Evolutionary conservation across 2,888 invertebrate species (phyloP).

Genomic region (Caenorhabditis zanzibari): DNA sequence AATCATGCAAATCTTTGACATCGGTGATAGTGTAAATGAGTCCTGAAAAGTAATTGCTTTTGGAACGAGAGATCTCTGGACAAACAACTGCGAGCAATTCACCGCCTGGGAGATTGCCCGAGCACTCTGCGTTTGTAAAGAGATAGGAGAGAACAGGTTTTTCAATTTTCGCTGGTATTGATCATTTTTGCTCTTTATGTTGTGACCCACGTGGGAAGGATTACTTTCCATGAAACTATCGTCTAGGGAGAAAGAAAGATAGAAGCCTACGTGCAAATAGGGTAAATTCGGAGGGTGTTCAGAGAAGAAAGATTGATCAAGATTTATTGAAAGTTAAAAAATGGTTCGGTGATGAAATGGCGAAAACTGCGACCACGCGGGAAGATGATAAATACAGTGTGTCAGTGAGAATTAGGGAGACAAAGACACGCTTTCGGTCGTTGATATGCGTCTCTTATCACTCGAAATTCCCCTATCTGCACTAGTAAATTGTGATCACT

Average conservation of each 20-base stretch:
- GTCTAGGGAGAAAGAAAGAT: constrained; percentile 32
- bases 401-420: constrained; percentile 40
- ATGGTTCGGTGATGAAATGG: constrained; percentile 39
- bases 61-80: constrained; percentile 8
- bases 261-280: constrained; percentile 45
- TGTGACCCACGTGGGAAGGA: constrained; percentile 39
- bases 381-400: constrained; percentile 20
- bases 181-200: constrained; percentile 27
- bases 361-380: constrained; percentile 41
- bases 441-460: constrained; percentile 41
- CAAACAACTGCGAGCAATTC: constrained; percentile 27
- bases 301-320: constrained; percentile 30
- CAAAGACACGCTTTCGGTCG: constrained; percentile 31
- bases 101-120: constrained; percentile 9
- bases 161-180: constrained; percentile 6
- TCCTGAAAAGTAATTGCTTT: constrained; percentile 86
- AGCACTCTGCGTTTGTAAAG: constrained; percentile 5
- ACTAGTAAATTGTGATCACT: constrained; percentile 49
- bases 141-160: constrained; percentile 21
- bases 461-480: constrained; percentile 3
- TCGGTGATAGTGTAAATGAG: constrained; percentile 97
- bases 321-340: constrained; percentile 36
- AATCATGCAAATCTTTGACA: constrained; percentile 95
- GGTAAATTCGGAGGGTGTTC: constrained; percentile 27
- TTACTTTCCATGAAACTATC: constrained; percentile 7